These are phyloP conservation scores for Paracentrotus lividus DNA, from an alignment of 53 echinoderm and acorn worm species.

Conservation along the genomic window DNA sequence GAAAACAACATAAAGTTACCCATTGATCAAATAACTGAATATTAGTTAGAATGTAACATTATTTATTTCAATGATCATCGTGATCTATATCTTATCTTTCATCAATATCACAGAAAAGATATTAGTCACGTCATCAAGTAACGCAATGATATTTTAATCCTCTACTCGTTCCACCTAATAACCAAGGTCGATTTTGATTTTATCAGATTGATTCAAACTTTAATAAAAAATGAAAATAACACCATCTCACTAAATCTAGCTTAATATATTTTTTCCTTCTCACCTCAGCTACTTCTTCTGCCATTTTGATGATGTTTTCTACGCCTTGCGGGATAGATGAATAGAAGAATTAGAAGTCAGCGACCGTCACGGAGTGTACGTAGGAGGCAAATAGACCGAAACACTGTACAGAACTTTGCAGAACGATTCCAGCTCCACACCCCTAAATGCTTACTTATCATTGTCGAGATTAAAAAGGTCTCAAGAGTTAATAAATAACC, in stretches of 20 bases:
- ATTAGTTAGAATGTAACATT: background rate
- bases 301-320: conserved; percentile 25
- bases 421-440: conserved; percentile 9
- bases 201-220: background rate
- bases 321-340: background rate
- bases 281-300: conserved; percentile 58
- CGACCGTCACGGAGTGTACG: background rate
- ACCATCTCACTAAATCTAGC: background rate
- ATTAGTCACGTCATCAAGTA: background rate
- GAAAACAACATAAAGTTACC: no score
- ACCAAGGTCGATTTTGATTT: background rate
- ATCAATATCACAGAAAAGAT: background rate
- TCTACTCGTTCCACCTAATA: background rate
- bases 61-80: background rate
- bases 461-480: conserved; percentile 8
- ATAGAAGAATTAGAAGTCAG: background rate
- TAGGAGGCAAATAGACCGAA: conserved; percentile 51
- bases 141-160: background rate
- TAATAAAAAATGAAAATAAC: background rate
- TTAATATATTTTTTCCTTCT: background rate
- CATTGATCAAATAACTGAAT: no score
- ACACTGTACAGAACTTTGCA: background rate
- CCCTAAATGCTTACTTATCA: conserved; percentile 40
- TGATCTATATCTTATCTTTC: background rate
- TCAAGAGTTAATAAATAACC: conserved; percentile 1